These are phyloP conservation scores for Balearica regulorum DNA, from an alignment of 2,797 vertebrate species.

Conservation along the genomic window DNA sequence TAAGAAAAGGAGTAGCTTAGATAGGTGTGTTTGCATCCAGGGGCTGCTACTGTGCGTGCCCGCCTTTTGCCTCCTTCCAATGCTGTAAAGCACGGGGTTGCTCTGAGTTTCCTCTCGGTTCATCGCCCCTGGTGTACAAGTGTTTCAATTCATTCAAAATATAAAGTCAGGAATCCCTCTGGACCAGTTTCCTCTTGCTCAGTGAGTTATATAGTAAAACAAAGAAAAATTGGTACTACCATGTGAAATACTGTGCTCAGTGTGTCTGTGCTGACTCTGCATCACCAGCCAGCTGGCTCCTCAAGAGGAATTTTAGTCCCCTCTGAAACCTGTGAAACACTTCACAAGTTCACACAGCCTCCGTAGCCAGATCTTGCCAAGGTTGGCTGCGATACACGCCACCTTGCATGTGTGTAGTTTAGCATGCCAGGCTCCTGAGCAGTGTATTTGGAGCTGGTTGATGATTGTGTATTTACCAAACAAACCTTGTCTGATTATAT, in stretches of 20 bases:
- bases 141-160: background rate
- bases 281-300: constrained; percentile 10
- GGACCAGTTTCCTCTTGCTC: background rate
- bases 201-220: background rate
- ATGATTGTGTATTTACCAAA: background rate
- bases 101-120: background rate
- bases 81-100: background rate
- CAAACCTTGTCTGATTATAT: background rate
- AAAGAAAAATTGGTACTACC: background rate
- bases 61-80: background rate
- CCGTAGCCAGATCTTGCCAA: constrained; percentile 21
- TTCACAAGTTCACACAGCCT: constrained; percentile 43
- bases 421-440: background rate
- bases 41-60: background rate
- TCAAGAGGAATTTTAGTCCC: constrained; percentile 13
- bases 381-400: constrained; percentile 1
- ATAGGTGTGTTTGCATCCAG: background rate
- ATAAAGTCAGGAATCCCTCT: background rate
- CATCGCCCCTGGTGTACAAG: background rate
- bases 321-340: constrained; percentile 41
- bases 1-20: background rate
- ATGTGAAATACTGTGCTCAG: background rate
- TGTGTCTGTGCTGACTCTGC: background rate
- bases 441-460: background rate
- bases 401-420: background rate